Evolutionary conservation across 2,113 vertebrate genomes (phyloP).

Genomic region (Typhlomys cinereus): DNA sequence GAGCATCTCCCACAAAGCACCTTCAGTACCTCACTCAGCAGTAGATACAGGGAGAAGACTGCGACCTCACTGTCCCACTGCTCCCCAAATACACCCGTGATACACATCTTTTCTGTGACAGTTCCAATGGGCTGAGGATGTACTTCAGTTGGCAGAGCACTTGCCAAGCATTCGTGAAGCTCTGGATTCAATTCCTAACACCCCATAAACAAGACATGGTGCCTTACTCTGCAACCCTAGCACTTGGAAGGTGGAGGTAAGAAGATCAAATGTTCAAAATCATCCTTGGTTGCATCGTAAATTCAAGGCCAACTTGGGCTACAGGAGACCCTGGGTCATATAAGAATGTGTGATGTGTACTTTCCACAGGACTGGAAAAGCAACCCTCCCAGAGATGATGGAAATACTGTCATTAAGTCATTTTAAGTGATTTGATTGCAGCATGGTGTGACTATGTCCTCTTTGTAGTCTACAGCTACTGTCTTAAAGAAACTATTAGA

Average conservation of each 20-base stretch:
- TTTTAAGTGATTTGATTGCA: slow-evolving; percentile 43
- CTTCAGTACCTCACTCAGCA: not conserved
- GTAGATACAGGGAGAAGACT: slow-evolving; percentile 50
- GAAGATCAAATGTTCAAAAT: not conserved
- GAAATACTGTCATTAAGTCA: slow-evolving; percentile 63
- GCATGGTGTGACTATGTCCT: not conserved
- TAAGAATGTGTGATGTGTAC: not conserved
- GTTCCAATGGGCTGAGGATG: not conserved
- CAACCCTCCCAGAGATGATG: slow-evolving; percentile 37
- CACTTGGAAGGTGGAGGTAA: not conserved
- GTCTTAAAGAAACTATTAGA: slow-evolving; percentile 61
- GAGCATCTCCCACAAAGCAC: not conserved
- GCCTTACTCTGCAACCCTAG: not conserved
- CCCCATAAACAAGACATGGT: not conserved
- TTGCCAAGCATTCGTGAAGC: not conserved
- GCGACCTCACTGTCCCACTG: slow-evolving; percentile 20
- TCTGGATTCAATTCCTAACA: not conserved
- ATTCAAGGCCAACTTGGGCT: not conserved
- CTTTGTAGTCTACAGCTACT: slow-evolving; percentile 52
- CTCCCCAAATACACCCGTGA: slow-evolving; percentile 47
- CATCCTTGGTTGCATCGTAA: not conserved
- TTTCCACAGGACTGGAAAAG: slow-evolving; percentile 35
- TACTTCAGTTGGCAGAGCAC: not conserved
- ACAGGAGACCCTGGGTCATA: not conserved
- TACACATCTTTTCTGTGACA: slow-evolving; percentile 36